Evolutionary conservation across 2,888 invertebrate species (phyloP), one percentile per base, ranked within the genome.

Genomic region (Drosophila rubida): DNA sequence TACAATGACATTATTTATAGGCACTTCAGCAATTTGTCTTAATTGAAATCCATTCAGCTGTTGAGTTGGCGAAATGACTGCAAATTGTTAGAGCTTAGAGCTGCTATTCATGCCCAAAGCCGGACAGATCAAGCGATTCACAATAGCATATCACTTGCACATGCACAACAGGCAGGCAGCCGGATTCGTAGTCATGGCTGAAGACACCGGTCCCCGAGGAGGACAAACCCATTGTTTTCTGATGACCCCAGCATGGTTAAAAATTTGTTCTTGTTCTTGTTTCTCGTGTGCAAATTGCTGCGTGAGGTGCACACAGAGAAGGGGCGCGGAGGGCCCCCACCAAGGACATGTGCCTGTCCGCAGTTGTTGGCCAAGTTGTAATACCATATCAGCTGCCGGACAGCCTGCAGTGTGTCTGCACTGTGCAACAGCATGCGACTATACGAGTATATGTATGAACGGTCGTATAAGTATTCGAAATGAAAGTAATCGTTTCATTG

Each of bases 341-440:
- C 60, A 66, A 76, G 77, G 73, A 74, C 77, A 71, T 60, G 75
- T 42, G 67, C 82, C 71, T 84, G 81, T 87, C 79, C 68, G 66
- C 87, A 87, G 69, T 71, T 69, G 78, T 80, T 80, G 87, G 75
- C 78, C 80, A 80, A 65, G 65, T 64, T 84, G 82, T 84, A 84
- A 81, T 75, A 67, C 79, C 82, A 75, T 84, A 81, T 87, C 87
- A 87, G 72, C 79, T 72, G 46, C 71, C 49, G 84, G 68, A 74
- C 84, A 81, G 80, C 57, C 64, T 19, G 19, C 19, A 19, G 19
- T 3, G 2, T 19, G 35, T 51, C 41, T 22, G 22, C 62, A 22
- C 16, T 49, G 23, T 49, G 50, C 55, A 30, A 41, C 48, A 25
- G 37, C 9, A 37, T 32, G 39, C 50, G n/a, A n/a, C n/a, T n/a